Conservation (phyloP, 2,113 vertebrate genomes). For the Aegotheles bennettii region DNA sequence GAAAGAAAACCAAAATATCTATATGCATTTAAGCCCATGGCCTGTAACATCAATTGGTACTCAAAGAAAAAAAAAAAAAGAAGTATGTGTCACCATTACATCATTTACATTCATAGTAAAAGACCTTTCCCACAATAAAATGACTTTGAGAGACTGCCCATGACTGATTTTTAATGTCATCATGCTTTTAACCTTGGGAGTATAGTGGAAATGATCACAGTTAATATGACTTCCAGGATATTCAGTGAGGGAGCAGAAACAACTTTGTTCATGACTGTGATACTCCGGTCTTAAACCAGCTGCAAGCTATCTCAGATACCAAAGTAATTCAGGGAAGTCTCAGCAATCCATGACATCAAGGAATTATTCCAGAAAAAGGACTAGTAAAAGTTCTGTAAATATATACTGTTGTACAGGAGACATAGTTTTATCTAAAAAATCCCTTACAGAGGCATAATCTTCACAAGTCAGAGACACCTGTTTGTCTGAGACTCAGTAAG, state of each 20-base stretch:
- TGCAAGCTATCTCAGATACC: not conserved
- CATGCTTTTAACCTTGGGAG: not conserved
- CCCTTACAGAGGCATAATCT: not conserved
- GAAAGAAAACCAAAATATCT: no score
- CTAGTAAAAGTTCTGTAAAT: not conserved
- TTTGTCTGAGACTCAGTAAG: not conserved
- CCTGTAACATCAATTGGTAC: not conserved
- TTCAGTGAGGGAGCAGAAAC: not conserved
- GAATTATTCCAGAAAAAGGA: not conserved
- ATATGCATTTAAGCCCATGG: not conserved
- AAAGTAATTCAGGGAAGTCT: not conserved
- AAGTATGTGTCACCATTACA: not conserved
- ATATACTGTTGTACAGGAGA: not conserved
- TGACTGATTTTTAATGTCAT: not conserved
- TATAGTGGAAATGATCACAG: not conserved
- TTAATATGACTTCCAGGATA: not conserved
- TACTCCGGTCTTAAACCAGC: not conserved
- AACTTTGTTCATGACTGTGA: not conserved
- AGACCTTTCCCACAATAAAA: not conserved
- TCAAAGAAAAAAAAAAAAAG: fast-evolving
- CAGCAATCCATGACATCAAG: not conserved
- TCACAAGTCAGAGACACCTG: not conserved
- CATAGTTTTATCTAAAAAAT: not conserved
- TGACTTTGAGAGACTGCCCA: not conserved
- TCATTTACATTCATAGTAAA: not conserved